Percentiles rank a stretch among this genome's conserved stretches.
These are phyloP conservation scores for Elaphurus davidianus DNA, from an alignment of 2,113 vertebrate genomes.

Conservation along the genomic window DNA sequence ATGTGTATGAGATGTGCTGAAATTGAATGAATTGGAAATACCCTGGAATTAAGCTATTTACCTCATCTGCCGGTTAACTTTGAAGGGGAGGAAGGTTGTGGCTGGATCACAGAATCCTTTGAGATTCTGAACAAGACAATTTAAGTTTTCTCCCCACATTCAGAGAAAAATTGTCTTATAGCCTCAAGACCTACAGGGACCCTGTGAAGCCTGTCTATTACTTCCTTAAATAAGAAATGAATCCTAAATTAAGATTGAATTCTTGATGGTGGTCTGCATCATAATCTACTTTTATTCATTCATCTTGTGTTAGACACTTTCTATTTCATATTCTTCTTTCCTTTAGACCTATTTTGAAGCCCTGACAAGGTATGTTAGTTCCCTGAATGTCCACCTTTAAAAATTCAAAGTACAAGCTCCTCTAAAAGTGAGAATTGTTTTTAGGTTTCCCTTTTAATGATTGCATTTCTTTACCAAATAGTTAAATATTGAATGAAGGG, in stretches of 20 bases:
- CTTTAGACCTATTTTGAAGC: not conserved
- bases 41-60: not conserved
- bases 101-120: not conserved
- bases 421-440: not conserved
- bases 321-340: not conserved
- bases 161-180: not conserved
- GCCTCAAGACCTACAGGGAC: not conserved
- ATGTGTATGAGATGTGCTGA: not conserved
- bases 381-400: not conserved
- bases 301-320: not conserved
- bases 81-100: not conserved
- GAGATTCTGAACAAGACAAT: not conserved
- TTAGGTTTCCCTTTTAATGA: not conserved
- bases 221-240: not conserved
- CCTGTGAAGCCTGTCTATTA: not conserved
- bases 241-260: not conserved
- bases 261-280: not conserved
- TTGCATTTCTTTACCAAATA: not conserved
- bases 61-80: not conserved
- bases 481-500: constrained; percentile 2
- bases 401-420: not conserved
- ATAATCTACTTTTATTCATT: not conserved
- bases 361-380: not conserved
- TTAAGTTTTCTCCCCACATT: not conserved
- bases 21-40: not conserved